Evolutionary conservation across 1,140 invertebrate species (phyloP), one percentile per base, ranked within the genome.

Genomic region (Drosophila novamexicana): DNA sequence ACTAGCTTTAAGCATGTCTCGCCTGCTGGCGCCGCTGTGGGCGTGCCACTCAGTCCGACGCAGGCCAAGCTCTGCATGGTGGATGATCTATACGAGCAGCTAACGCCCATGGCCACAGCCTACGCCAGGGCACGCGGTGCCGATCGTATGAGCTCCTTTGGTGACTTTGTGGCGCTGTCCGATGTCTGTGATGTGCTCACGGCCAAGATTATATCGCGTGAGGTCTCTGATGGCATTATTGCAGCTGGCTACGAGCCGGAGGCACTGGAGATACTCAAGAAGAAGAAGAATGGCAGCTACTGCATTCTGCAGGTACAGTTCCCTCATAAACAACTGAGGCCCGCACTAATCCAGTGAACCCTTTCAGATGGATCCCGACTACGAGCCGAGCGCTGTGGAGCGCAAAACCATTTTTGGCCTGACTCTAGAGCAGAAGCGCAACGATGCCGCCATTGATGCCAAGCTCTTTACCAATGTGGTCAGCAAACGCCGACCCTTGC

Each of bases 1-100:
- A 96, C 98, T 0, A 99, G 98, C 16, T 99, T 99, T 92, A 99
- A 99, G 92, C 98, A 99, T 91, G 98, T 99, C 0, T 99, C 98
- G 44, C 98, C 98, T 6, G 98, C 98, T 47, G 97, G 99, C 7
- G 98, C 98, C 8, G 98, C 98, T 72, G 95, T 99, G 16, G 98
- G 96, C 0, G 93, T 96, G 8, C 96, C 97, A 0, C 93, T 99
- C 1, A 94, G 94, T 59, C 81, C 93, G 1, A 94, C 95, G 65
- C 95, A 96, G 94, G 97, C 97, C 2, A 96, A 96, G 90, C 93
- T 99, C 0, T 99, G 98, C 89, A 98, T 98, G 96, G 98, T 99
- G 1, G 95, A 97, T 68, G 98, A 99, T 93, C 84, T 99, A 22
- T 90, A 93, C 0, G 93, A 95, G 22, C 93, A 95, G 56, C 93